Evolutionary conservation across 1,140 invertebrate species (phyloP).

Genomic region (Ceratina calcarata): DNA sequence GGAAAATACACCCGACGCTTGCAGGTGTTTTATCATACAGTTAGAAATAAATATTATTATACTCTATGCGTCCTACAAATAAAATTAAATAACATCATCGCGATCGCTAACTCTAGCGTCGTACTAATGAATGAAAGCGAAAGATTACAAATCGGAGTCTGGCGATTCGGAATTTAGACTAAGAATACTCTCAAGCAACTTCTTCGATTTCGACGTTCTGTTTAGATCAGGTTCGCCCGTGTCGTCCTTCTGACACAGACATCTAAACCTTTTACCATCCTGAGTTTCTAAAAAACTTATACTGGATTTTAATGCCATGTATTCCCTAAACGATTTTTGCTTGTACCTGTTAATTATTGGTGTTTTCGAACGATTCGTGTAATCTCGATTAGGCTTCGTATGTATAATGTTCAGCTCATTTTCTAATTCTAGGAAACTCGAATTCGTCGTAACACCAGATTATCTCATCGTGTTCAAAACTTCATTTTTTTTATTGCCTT

Average conservation of each 20-base stretch:
- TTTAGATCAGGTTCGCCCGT: constrained; percentile 32
- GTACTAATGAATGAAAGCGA: background rate
- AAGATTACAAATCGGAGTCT: constrained; percentile 17
- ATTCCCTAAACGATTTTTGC: constrained; percentile 58
- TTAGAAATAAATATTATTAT: background rate
- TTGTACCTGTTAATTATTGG: constrained; percentile 9
- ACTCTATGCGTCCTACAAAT: background rate
- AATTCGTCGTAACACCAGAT: background rate
- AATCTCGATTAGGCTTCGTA: background rate
- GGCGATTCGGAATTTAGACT: constrained; percentile 64
- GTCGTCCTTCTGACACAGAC: background rate
- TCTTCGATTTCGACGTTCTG: constrained; percentile 53
- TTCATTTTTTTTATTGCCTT: constrained; percentile 41
- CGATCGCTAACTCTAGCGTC: background rate
- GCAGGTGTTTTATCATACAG: too few species aligned
- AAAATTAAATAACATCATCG: background rate
- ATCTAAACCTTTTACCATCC: constrained; percentile 55
- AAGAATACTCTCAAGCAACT: constrained; percentile 60
- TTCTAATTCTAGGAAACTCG: constrained; percentile 51
- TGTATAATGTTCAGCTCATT: constrained; percentile 28
- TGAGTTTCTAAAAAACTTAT: constrained; percentile 66
- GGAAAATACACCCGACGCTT: too few species aligned
- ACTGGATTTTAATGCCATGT: constrained; percentile 65
- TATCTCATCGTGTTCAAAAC: background rate
- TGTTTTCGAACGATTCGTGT: too few species aligned